Base-by-base conservation (phyloP, 2,113 vertebrate species). In the Zosterops japonicus region DNA sequence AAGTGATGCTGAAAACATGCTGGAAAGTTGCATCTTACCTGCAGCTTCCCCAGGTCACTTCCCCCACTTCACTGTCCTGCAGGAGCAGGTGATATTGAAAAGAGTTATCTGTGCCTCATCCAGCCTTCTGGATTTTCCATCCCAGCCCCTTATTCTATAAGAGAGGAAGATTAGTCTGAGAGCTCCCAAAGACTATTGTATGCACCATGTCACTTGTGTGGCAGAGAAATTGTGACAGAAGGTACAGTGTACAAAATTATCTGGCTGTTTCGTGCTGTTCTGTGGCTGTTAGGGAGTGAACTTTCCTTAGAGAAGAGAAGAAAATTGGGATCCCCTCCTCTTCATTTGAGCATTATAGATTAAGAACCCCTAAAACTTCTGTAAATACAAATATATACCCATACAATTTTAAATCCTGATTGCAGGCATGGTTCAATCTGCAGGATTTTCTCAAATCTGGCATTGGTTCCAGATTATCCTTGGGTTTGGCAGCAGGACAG, bases 351-450 rank as follows among this genome's bases (percentile, higher is more conserved):
- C 21, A 23, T 74, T 7, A 5, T 27, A 60, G 60, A 56, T 70
- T 42, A 46, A 78, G 33, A 70, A 6, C 2, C 33, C 17, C 14
- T 8, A 39, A 21, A 70, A 36, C 17, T 55, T 82, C 24, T 68
- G 53, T 75, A 68, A 71, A 50, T 65, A 35, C 12, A 47, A 23
- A 4, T 21, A 41, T 12, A 4, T 42, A 21, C 9, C 24, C 14
- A 14, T 57, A 25, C 14, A 57, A 13, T 5, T 49, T 80, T 50
- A 74, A 92, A 89, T 83, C 27, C 28, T 33, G 7, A 9, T 14
- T 44, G 8, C 28, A 69, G 41, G 2, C 0, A 0, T 52, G 39
- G 12, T 52, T 24, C n/a, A 64, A 6, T 47, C 24, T 72, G 42
- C n/a, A 80, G 28, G 6, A 57, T 64, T 91, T 93, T 83, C 36